Percentiles rank a stretch among this genome's conserved stretches.
Conservation (phyloP, 2,888 invertebrate genomes). For the Agrypnus murinus region DNA sequence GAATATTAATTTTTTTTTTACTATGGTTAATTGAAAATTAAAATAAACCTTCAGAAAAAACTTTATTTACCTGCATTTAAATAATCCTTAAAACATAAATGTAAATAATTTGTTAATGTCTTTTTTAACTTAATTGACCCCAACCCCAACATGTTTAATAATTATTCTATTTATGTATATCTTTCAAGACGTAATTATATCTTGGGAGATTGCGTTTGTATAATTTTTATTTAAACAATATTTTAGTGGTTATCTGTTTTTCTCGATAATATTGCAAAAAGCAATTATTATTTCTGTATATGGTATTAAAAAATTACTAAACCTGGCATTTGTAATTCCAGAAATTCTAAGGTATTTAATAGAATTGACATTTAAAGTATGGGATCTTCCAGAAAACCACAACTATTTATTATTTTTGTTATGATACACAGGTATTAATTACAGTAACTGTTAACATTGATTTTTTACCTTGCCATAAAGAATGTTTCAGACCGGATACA, state of each 20-base stretch:
- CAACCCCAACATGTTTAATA: background rate
- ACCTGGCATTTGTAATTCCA: background rate
- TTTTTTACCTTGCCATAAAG: conserved; percentile 3
- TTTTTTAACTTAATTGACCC: no score
- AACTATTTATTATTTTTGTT: conserved; percentile 1
- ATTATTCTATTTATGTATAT: conserved; percentile 15
- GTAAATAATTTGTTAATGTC: no score
- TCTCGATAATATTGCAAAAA: no score
- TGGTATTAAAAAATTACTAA: background rate
- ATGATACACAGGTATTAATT: background rate
- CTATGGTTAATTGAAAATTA: no score
- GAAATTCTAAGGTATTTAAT: background rate
- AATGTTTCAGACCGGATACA: no score
- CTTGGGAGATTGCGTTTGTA: background rate
- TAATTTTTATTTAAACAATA: background rate
- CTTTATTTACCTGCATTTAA: no score
- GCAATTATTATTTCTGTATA: no score
- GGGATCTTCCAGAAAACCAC: conserved; percentile 12
- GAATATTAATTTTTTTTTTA: no score
- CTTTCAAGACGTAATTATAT: background rate
- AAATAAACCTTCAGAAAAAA: no score
- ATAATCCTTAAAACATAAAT: no score
- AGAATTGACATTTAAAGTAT: background rate
- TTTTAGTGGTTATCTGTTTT: no score
- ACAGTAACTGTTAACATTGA: background rate